phyloP scores from a whole-genome alignment of 2,797 vertebrate genomes.

The Poecilia velifera region DNA sequence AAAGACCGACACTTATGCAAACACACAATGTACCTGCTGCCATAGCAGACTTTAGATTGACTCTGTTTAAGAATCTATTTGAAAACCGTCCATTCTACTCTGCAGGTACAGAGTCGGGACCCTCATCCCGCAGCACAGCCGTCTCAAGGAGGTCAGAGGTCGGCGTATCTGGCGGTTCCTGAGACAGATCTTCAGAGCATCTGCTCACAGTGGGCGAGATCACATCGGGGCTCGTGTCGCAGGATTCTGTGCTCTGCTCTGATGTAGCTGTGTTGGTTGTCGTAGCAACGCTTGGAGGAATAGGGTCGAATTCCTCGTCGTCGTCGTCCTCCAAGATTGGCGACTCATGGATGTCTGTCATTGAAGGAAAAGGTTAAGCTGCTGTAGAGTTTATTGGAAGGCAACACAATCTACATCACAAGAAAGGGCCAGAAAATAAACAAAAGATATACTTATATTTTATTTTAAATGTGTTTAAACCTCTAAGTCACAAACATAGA shows the following conservation, averaged over 20 bases:
- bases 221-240: conserved; percentile 92
- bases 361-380: conserved; percentile 1
- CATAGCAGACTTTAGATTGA: conserved; percentile 24
- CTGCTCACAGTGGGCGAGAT: conserved; percentile 90
- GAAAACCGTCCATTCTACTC: conserved; percentile 56
- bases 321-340: conserved; percentile 88
- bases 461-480: neutral
- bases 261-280: conserved; percentile 88
- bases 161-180: conserved; percentile 82
- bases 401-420: neutral
- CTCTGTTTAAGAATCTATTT: conserved; percentile 25
- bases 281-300: conserved; percentile 84
- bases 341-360: conserved; percentile 88
- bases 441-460: neutral
- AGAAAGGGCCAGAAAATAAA: neutral
- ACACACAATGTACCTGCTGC: conserved; percentile 29
- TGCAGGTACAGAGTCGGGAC: conserved; percentile 78
- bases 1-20: conserved; percentile 20
- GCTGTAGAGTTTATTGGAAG: neutral
- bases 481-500: neutral
- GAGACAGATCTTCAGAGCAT: conserved; percentile 92
- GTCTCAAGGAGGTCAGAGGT: conserved; percentile 81
- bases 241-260: conserved; percentile 94
- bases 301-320: conserved; percentile 89
- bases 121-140: conserved; percentile 77